Evolutionary conservation across 35 echinoderm and acorn worm species (phyloP).

Genomic region (Apostichopus parvimensis): DNA sequence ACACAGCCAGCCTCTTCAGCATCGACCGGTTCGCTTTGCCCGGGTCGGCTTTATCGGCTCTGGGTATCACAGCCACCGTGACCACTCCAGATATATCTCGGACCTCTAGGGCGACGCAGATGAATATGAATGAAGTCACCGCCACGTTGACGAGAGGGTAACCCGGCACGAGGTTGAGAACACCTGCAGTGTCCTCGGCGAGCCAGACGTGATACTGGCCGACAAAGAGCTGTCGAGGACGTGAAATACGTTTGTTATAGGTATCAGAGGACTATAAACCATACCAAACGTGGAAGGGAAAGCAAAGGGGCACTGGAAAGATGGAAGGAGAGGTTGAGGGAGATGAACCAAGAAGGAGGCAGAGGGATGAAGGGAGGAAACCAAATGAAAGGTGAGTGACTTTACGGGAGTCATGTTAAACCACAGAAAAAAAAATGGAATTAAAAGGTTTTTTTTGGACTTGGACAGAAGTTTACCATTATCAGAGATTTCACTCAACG

Average conservation of each 20-base stretch:
- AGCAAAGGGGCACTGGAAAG: too few species aligned
- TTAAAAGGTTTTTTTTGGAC: too few species aligned
- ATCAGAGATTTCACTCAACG: too few species aligned
- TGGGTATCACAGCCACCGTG: conserved; percentile 56
- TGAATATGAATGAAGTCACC: conserved; percentile 89
- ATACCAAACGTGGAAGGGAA: too few species aligned
- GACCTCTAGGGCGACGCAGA: conserved; percentile 86
- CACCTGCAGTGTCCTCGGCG: conserved; percentile 81
- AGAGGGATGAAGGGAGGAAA: too few species aligned
- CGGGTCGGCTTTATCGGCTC: conserved; percentile 26
- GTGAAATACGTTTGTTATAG: background rate
- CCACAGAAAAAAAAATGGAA: too few species aligned
- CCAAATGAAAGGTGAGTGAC: too few species aligned
- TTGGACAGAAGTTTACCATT: too few species aligned
- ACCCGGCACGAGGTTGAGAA: conserved; percentile 75
- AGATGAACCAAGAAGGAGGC: too few species aligned
- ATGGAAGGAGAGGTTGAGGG: too few species aligned
- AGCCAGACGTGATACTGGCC: conserved; percentile 96
- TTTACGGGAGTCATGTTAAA: too few species aligned
- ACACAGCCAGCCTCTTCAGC: conserved; percentile 9
- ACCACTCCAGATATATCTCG: conserved; percentile 58
- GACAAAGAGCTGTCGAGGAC: conserved; percentile 81
- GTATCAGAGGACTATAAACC: too few species aligned
- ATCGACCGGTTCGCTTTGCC: conserved; percentile 14
- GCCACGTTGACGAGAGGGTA: conserved; percentile 76